Base-by-base conservation (phyloP, 2,113 vertebrate genomes). In the Ptyas mucosa region DNA sequence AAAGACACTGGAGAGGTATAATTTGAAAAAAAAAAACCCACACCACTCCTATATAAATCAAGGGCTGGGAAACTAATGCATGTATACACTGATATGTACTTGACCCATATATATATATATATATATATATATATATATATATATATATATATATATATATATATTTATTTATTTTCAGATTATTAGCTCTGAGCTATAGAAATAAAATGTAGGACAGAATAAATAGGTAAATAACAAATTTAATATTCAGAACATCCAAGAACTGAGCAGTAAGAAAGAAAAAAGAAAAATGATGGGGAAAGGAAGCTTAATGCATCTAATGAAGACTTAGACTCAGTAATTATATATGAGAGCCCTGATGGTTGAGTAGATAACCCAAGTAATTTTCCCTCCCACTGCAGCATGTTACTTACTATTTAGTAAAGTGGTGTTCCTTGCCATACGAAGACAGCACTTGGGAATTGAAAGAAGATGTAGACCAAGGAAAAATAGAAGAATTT, bases 401-500 rank as follows among this genome's bases (percentile, higher is more conserved):
- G 99, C 98, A 99, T 97, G 98, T 99, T 97, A 98, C 99, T 97
- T 99, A 99, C 97, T 99, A 99, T 96, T 98, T 99, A 98, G 99
- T 99, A 97, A 99, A 99, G 96, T 99, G 99, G 99, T 99, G 99
- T 96, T 99, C 99, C 0, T 97, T 99, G 97, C 98, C 99, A 7
- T 99, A 99, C 89, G 99, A 99, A 97, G 99, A 99, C 97, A 99
- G 99, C 97, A 99, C 99, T 52, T 99, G 99, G 99, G 99, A 99
- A 96, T 97, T 99, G 93, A 99, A 99, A 96, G 99, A 99, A 96
- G 99, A 99, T 61, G 99, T 99, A 90, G 99, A 99, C 97, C 98
- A 99, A 97, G 98, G 97, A 96, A 99, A 99, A 98, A 99, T 99
- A 96, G 98, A 99, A 97, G 99, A 99, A 97, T 99, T 99, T 98